A percentile compares a stretch with the other conserved stretches of the same genome.
Conservation (phyloP, 1,140 invertebrate species). For the Drosophila pallidifrons region DNA sequence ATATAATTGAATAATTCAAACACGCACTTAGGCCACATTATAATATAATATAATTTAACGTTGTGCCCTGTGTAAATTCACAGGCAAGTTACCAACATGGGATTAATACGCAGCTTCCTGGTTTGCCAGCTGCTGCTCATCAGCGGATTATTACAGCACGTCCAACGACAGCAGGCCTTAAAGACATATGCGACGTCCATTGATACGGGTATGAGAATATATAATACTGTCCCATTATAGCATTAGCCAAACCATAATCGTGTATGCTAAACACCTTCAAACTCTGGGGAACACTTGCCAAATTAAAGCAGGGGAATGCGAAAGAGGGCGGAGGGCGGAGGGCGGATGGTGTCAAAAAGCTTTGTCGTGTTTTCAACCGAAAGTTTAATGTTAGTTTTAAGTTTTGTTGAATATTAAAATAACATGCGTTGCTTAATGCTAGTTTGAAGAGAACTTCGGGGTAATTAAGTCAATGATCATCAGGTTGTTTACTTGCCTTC, state of each 20-base stretch:
- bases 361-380: constrained; percentile 24
- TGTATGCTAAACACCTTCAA: constrained; percentile 39
- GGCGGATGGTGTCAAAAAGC: constrained; percentile 12
- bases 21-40: constrained; percentile 63
- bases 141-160: constrained; percentile 59
- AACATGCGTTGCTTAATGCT: constrained; percentile 12
- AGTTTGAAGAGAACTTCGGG: constrained; percentile 11
- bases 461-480: constrained; percentile 6
- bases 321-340: too few relatives aligned
- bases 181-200: constrained; percentile 13
- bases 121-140: constrained; percentile 68
- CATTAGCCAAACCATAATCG: constrained; percentile 30
- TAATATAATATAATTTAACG: constrained; percentile 52
- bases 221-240: constrained; percentile 11
- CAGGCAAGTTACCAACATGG: constrained; percentile 65
- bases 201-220: constrained; percentile 29
- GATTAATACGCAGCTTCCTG: constrained; percentile 66
- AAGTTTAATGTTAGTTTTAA: constrained; percentile 30
- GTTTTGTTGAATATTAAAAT: constrained; percentile 10
- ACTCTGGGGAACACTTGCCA: constrained; percentile 10
- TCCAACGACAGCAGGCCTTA: constrained; percentile 31
- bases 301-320: too few relatives aligned
- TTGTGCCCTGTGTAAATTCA: constrained; percentile 29
- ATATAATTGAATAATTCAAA: constrained; percentile 78
- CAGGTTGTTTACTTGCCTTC: neutral